phyloP scores from a whole-genome alignment of 2,113 vertebrate species.

The Chionomys nivalis region DNA sequence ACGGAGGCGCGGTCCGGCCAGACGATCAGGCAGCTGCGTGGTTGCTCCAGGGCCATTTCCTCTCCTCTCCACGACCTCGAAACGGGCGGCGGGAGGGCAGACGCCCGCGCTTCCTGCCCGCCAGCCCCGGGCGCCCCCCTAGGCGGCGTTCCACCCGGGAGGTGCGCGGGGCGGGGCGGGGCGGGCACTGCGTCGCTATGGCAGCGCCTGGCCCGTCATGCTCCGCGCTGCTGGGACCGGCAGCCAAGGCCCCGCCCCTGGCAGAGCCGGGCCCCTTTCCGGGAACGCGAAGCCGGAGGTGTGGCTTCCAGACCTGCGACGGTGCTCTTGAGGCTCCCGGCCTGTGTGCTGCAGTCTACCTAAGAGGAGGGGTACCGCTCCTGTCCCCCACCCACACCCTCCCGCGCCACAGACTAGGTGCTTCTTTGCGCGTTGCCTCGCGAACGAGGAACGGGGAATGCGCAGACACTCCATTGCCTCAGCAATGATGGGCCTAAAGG shows the following conservation, averaged over 20 bases:
- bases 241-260: background rate
- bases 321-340: accelerated
- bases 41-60: constrained; percentile 66
- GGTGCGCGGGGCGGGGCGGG: background rate
- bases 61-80: constrained; percentile 30
- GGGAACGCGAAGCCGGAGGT: background rate
- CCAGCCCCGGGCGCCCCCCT: background rate
- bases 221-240: constrained; percentile 33
- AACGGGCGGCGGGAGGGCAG: constrained; percentile 13
- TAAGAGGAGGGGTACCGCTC: background rate
- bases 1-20: background rate
- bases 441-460: background rate
- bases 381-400: too few species aligned
- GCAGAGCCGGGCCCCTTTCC: background rate
- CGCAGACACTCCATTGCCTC: background rate
- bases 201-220: constrained; percentile 71
- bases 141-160: background rate
- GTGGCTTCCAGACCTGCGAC: background rate
- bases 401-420: background rate
- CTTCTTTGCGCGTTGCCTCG: background rate
- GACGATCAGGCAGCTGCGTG: background rate
- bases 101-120: constrained; percentile 64
- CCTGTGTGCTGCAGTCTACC: background rate
- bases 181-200: constrained; percentile 39
- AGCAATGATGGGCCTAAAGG: background rate